These are phyloP conservation scores for Decapterus maruadsi DNA, from an alignment of 2,797 vertebrate genomes.

Conservation along the genomic window DNA sequence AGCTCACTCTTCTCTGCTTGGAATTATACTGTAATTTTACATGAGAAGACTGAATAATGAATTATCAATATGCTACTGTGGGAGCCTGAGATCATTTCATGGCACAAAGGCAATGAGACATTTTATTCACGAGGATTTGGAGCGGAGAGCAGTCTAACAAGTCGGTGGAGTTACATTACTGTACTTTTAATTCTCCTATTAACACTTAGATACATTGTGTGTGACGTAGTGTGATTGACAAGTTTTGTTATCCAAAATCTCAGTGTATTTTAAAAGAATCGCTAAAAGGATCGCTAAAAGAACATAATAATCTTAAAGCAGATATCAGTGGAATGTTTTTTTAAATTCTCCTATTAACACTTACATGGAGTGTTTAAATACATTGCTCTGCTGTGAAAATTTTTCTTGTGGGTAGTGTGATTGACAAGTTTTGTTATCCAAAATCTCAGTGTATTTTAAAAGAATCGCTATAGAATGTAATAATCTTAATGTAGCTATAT, in stretches of 20 bases:
- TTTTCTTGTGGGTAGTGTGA: too few relatives aligned
- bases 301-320: too few relatives aligned
- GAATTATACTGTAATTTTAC: constrained; percentile 4
- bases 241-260: neutral
- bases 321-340: too few relatives aligned
- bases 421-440: neutral
- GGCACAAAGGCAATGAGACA: neutral
- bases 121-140: neutral
- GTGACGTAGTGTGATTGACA: neutral
- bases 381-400: too few relatives aligned
- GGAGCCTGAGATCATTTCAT: neutral
- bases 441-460: neutral
- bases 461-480: too few relatives aligned
- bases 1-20: neutral
- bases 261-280: too few relatives aligned
- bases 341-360: too few relatives aligned
- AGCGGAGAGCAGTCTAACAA: neutral
- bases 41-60: neutral
- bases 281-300: too few relatives aligned
- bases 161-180: neutral
- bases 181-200: neutral
- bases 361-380: too few relatives aligned
- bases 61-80: neutral
- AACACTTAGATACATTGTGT: neutral
- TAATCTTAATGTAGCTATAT: too few relatives aligned